Conservation (phyloP, 2,797 vertebrate species). For the Choloepus didactylus region DNA sequence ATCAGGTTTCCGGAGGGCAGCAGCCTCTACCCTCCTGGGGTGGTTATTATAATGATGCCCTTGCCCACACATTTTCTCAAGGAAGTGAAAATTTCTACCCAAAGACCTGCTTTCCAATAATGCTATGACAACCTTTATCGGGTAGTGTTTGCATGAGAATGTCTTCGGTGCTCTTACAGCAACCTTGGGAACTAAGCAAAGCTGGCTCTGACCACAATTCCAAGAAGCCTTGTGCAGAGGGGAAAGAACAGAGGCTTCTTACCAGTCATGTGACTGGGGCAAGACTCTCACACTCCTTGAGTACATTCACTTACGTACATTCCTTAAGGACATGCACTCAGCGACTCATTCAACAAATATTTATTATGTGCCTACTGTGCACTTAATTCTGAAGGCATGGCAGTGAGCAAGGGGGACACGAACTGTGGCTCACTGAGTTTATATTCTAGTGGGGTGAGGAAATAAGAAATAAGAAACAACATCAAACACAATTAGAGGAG, state of each 20-base stretch:
- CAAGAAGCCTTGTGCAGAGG: no score
- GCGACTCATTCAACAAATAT: background rate
- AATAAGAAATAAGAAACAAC: background rate
- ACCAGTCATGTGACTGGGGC: background rate
- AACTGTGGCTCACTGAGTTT: background rate
- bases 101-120: background rate
- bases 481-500: background rate
- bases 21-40: background rate
- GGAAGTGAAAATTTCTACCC: background rate
- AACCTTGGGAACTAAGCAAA: background rate
- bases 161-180: background rate
- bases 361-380: background rate
- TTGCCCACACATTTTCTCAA: background rate
- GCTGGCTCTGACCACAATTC: background rate
- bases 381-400: constrained; percentile 7
- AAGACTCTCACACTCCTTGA: background rate
- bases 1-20: background rate
- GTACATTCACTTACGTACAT: background rate
- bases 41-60: background rate
- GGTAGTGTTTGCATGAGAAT: background rate
- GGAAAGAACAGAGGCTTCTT: background rate
- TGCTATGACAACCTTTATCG: background rate
- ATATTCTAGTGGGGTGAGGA: background rate
- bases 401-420: background rate
- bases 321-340: background rate